phyloP scores from a whole-genome alignment of 2,888 invertebrate genomes.

The Aquatica leii region DNA sequence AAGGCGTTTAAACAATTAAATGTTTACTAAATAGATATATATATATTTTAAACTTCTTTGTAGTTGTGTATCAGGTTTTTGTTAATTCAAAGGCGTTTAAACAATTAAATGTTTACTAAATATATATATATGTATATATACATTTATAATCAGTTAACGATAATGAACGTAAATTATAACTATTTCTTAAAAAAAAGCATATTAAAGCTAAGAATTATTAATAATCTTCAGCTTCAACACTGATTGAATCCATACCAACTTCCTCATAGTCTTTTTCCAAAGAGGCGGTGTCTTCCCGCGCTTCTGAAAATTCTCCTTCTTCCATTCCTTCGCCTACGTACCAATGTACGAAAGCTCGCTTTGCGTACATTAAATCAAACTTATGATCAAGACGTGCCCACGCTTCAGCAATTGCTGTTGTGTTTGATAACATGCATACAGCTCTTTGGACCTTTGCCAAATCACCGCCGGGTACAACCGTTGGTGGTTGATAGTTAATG shows the following conservation, averaged over 20 bases:
- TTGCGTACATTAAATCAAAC: constrained; percentile 55
- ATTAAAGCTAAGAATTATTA: too few relatives aligned
- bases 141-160: too few relatives aligned
- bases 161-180: too few relatives aligned
- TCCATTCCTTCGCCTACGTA: constrained; percentile 66
- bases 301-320: constrained; percentile 77
- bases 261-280: constrained; percentile 76
- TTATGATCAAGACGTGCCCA: constrained; percentile 74
- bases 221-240: too few relatives aligned
- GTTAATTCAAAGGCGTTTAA: too few relatives aligned
- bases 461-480: constrained; percentile 44
- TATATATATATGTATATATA: too few relatives aligned
- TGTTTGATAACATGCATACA: neutral
- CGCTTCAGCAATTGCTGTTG: constrained; percentile 67
- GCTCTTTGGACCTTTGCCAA: neutral
- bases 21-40: too few relatives aligned
- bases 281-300: constrained; percentile 76
- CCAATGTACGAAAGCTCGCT: constrained; percentile 77
- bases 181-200: too few relatives aligned
- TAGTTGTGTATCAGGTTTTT: too few relatives aligned
- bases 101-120: too few relatives aligned
- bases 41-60: too few relatives aligned
- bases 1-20: too few relatives aligned
- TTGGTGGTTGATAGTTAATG: constrained; percentile 55
- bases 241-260: constrained; percentile 60